Evolutionary conservation across 2,797 vertebrate genomes (phyloP).

Genomic region (Macropus fuliginosus): DNA sequence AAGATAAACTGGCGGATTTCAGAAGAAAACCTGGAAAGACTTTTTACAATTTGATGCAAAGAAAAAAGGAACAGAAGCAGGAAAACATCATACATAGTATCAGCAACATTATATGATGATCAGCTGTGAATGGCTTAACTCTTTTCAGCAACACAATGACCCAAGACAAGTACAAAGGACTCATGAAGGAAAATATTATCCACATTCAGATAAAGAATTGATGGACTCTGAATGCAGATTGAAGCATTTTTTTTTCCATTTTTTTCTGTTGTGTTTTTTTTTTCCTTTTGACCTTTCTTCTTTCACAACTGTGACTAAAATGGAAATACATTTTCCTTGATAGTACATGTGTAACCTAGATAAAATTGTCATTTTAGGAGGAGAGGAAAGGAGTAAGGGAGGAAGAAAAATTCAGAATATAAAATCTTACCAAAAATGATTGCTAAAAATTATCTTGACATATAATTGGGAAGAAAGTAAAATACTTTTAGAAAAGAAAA

Average conservation of each 20-base stretch:
- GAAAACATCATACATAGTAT: neutral
- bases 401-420: neutral
- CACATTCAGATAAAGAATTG: neutral
- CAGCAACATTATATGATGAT: too few species aligned
- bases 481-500: neutral
- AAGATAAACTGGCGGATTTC: neutral
- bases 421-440: neutral
- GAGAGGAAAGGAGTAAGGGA: rapidly evolving
- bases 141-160: neutral
- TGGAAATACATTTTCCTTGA: neutral
- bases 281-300: neutral
- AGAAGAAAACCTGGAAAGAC: neutral
- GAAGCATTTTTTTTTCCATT: neutral
- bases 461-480: neutral
- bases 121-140: neutral
- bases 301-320: neutral
- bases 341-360: neutral
- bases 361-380: neutral
- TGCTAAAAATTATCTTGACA: neutral
- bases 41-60: neutral
- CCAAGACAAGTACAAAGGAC: neutral
- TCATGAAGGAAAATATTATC: neutral
- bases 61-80: neutral
- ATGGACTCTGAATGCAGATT: neutral
- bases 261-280: neutral